These are phyloP conservation scores for Podilymbus podiceps DNA, from an alignment of 2,113 vertebrate species.

Conservation along the genomic window DNA sequence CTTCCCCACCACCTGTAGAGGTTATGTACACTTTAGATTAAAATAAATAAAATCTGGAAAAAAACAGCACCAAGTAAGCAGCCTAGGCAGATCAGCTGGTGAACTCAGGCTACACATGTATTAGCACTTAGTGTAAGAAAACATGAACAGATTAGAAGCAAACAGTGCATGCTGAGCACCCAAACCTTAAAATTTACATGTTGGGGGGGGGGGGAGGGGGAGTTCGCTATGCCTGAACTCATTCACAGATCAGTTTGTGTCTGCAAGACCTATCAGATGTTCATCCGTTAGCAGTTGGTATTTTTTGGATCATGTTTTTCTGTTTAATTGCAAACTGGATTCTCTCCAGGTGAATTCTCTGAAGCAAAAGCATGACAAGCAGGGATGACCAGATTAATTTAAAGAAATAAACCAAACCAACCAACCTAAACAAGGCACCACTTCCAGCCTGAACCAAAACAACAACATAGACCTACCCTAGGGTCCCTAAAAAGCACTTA, in stretches of 20 bases:
- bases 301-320: not conserved
- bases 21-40: not conserved
- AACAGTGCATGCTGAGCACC: not conserved
- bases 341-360: not conserved
- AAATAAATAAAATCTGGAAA: not conserved
- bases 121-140: not conserved
- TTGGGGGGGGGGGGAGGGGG: not conserved
- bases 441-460: not conserved
- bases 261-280: too few species aligned
- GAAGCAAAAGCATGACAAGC: not conserved
- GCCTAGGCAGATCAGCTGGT: not conserved
- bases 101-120: not conserved
- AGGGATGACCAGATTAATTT: not conserved
- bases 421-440: not conserved
- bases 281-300: not conserved
- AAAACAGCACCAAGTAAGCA: not conserved
- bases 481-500: not conserved
- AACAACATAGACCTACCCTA: not conserved
- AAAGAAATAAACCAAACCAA: not conserved
- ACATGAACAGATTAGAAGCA: not conserved
- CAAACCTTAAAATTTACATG: not conserved
- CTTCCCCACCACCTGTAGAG: not conserved
- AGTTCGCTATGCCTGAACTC: not conserved
- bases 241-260: not conserved
- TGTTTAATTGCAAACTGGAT: not conserved